phyloP scores from a whole-genome alignment of 2,888 invertebrate species.

The Dusona sp. region DNA sequence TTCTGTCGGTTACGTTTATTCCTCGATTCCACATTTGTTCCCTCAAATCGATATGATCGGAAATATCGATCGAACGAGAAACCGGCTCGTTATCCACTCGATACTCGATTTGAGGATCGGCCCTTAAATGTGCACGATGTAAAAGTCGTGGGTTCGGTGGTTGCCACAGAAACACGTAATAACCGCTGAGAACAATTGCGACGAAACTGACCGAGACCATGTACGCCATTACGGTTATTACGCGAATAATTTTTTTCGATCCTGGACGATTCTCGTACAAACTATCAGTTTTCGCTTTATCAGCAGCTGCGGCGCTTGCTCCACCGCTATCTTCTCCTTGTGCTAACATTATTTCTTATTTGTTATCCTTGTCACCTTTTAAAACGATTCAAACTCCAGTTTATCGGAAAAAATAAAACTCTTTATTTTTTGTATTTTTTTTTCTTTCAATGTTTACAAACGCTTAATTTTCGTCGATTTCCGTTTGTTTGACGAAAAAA shows the following conservation, averaged over 20 bases:
- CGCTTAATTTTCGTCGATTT: slow-evolving; percentile 3
- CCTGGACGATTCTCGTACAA: slow-evolving; percentile 76
- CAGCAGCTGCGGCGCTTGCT: slow-evolving; percentile 7
- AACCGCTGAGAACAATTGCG: slow-evolving; percentile 92
- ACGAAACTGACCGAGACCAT: slow-evolving; percentile 94
- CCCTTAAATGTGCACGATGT: slow-evolving; percentile 67
- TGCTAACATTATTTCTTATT: slow-evolving; percentile 2
- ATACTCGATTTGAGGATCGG: slow-evolving; percentile 73
- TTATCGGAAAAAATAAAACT: neutral
- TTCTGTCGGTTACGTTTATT: slow-evolving; percentile 14
- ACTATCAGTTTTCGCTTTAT: slow-evolving; percentile 72
- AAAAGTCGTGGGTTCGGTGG: slow-evolving; percentile 86
- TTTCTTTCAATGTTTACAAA: neutral
- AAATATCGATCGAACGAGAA: slow-evolving; percentile 1
- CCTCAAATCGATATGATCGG: slow-evolving; percentile 41
- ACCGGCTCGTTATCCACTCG: slow-evolving; percentile 54
- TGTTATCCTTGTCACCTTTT: neutral
- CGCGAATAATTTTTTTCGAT: slow-evolving; percentile 86
- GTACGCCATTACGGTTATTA: slow-evolving; percentile 93
- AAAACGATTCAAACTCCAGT: neutral
- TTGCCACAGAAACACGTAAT: slow-evolving; percentile 93
- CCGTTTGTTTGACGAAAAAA: neutral
- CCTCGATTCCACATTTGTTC: slow-evolving; percentile 39
- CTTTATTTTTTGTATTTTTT: neutral
- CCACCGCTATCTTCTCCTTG: slow-evolving; percentile 18